Base-by-base conservation (phyloP, 2,797 vertebrate species). In the Sebastes glaucus region DNA sequence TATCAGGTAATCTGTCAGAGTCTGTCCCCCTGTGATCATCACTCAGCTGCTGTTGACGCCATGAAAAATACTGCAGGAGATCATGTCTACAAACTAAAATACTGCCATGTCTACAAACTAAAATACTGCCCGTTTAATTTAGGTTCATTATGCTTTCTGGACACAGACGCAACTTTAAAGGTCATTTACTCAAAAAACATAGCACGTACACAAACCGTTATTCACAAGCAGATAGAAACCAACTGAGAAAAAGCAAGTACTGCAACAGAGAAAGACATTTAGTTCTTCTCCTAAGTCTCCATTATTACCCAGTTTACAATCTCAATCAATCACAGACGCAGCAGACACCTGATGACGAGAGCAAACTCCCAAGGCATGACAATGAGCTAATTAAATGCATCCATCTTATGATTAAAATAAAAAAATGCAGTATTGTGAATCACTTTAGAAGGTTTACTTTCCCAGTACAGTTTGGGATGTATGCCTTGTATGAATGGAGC, bases 1-100 rank as follows among this genome's bases (percentile, higher is more conserved):
- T 60, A 81, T 89, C 86, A 77, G 72, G 73, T 76, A 66, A 81
- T 79, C 46, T 84, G 84, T 80, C 85, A 87, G 42, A 57, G 38
- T 46, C 22, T 68, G 81, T 73, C 79, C 49, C 60, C 74, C 38
- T 82, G 62, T 57, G 61, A 80, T 71, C 70, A 77, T 90, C 86
- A 69, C 46, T 90, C 87, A 82, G 72, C 69, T 66, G 78, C 56
- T 63, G 65, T 60, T 56, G 56, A 66, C 55, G 16, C 49, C 42
- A 56, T 32, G 30, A 80, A 35, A 63, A 77, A 80, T 35, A 80
- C 80, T 66, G 72, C 81, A 79, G 74, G 53, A 49, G 18, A 60
- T 56, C 70, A 79, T 13, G 60, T 62, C 64, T 7, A 14, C 35
- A 14, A 33, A 32, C 32, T 33, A 33, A 63, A 77, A 80, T 38